Base-by-base conservation (phyloP, 2,888 invertebrate genomes). In the Athetis lepigone region DNA sequence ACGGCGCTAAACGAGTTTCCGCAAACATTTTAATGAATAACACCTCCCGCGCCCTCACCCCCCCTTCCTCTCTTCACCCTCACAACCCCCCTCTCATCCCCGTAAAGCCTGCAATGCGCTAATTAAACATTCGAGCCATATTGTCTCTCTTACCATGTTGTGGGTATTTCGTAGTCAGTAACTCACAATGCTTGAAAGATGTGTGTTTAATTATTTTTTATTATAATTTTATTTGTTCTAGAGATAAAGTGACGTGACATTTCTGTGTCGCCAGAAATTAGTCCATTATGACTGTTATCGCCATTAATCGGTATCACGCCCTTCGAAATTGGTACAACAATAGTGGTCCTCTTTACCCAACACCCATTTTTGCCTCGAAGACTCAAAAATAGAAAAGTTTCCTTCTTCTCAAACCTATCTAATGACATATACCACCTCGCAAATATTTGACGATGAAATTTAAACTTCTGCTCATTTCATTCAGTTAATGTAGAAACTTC, bases 11-110 rank as follows among this genome's bases (percentile, higher is more conserved):
- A 94, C 92, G 94, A 94, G 94, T 94, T 94, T 93, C 94, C 92
- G 90, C 94, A 93, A 94, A 93, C 95, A 93, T 94, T 94, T 93
- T 94, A 95, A 94, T 95, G 94, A 95, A 94, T 93, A 94, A 93
- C 92, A 92, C 94, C 92, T 88, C 90, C 90, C 88, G 84, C 77
- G 69, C 88, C 88, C 89, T 66, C 73, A 29, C 13, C 25, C 36
- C 68, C 72, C 54, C 68, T 18, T 33, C 33, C 36, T 25, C 73
- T 11, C 43, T 1, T 86, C 80, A 75, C 72, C 59, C 68, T 72
- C 72, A 72, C 76, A 54, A 47, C 66, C 68, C 75, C 63, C 76
- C 57, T 65, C 52, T 60, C 69, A 75, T 71, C 75, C 81, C 83
- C 79, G 70, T 66, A 65, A 81, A 85, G 87, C 88, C 91, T 89